phyloP scores from a whole-genome alignment of 2,888 invertebrate genomes.

The Pedicia rivosa region DNA sequence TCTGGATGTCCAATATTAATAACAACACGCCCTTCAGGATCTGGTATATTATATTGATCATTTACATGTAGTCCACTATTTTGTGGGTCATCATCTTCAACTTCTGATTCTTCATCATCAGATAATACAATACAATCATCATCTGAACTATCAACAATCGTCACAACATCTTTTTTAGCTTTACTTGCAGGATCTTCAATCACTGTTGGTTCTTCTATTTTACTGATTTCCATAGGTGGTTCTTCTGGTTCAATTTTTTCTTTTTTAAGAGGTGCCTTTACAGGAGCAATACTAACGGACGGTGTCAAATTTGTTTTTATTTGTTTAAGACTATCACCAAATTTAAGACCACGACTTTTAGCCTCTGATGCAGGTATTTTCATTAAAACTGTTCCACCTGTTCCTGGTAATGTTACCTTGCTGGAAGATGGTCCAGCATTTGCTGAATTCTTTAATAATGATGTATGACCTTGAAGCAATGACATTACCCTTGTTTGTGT shows the following conservation, averaged over 20 bases:
- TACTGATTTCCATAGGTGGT: slow-evolving; percentile 1
- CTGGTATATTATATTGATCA: slow-evolving; percentile 78
- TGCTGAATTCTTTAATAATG: slow-evolving; percentile 30
- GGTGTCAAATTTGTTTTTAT: slow-evolving; percentile 26
- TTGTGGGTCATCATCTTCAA: slow-evolving; percentile 71
- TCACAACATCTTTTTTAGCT: slow-evolving; percentile 35
- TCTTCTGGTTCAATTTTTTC: background rate
- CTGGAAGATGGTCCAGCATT: background rate
- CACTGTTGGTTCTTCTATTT: background rate
- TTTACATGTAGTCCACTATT: slow-evolving; percentile 91
- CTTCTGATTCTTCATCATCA: slow-evolving; percentile 62
- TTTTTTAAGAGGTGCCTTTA: slow-evolving; percentile 12
- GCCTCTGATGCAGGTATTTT: slow-evolving; percentile 30
- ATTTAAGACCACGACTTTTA: background rate
- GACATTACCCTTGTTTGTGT: slow-evolving; percentile 56
- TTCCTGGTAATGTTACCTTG: slow-evolving; percentile 8
- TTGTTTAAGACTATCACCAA: slow-evolving; percentile 2
- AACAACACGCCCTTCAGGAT: slow-evolving; percentile 79
- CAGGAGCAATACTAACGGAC: slow-evolving; percentile 34
- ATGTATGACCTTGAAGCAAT: slow-evolving; percentile 51
- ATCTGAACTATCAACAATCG: slow-evolving; percentile 58
- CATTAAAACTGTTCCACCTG: slow-evolving; percentile 31
- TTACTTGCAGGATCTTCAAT: slow-evolving; percentile 9
- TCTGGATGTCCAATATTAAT: slow-evolving; percentile 89
- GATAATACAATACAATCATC: slow-evolving; percentile 80